Evolutionary conservation across 2,797 vertebrate species (phyloP).

Genomic region (Enteromius mattozi): DNA sequence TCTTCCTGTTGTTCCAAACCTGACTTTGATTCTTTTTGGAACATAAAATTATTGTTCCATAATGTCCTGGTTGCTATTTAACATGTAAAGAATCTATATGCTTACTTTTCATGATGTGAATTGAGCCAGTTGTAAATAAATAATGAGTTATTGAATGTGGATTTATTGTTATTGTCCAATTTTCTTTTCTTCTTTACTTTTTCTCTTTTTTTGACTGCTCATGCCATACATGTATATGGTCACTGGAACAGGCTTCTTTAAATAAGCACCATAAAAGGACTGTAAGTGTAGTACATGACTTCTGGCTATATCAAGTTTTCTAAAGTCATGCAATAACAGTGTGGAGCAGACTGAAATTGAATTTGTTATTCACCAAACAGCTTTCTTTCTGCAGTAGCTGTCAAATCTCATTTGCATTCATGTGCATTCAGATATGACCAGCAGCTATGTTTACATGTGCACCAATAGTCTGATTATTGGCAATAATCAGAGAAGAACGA

Average conservation of each 20-base stretch:
- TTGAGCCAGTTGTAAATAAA: background rate
- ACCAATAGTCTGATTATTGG: constrained; percentile 15
- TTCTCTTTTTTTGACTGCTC: background rate
- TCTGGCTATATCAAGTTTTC: constrained; percentile 8
- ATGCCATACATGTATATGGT: background rate
- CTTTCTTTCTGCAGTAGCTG: background rate
- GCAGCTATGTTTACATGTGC: background rate
- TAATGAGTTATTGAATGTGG: background rate
- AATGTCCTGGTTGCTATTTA: background rate
- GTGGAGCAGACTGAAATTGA: background rate
- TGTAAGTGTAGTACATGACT: background rate
- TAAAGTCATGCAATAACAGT: background rate
- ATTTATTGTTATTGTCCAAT: background rate
- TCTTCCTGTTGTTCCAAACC: background rate
- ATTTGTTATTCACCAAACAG: background rate
- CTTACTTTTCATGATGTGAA: background rate
- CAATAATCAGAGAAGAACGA: background rate
- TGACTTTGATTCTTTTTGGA: background rate
- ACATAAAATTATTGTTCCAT: background rate
- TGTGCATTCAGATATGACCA: constrained; percentile 14
- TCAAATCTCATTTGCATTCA: constrained; percentile 17
- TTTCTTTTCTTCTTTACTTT: background rate
- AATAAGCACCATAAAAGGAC: background rate
- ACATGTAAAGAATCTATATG: background rate
- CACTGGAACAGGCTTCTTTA: background rate